These are phyloP conservation scores for Grallaria varia DNA, from an alignment of 2,113 vertebrate genomes.

Conservation along the genomic window DNA sequence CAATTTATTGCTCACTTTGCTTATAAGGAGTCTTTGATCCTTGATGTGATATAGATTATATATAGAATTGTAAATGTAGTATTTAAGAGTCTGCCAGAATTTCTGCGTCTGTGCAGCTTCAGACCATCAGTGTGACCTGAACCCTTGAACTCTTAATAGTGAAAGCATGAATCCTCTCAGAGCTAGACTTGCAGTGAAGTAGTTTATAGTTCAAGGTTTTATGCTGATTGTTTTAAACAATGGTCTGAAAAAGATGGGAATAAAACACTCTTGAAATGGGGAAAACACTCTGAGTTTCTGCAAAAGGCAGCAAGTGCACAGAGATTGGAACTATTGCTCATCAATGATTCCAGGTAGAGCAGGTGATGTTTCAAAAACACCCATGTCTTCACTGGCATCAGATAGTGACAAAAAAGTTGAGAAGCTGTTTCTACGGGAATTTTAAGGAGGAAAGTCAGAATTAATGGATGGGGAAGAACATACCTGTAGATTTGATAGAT, in stretches of 20 bases:
- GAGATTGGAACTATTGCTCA: neutral
- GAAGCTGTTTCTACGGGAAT: neutral
- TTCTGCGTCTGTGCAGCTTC: neutral
- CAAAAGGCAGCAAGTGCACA: neutral
- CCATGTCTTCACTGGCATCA: neutral
- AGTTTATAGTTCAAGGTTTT: neutral
- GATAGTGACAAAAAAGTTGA: neutral
- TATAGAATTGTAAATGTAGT: neutral
- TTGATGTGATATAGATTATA: neutral
- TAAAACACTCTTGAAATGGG: neutral
- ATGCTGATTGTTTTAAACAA: neutral
- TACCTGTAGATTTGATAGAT: neutral
- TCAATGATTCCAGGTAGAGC: neutral
- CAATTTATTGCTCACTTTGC: neutral
- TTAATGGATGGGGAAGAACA: neutral
- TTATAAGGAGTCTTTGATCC: neutral
- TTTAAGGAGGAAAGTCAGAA: neutral
- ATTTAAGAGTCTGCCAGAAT: neutral
- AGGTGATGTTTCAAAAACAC: neutral
- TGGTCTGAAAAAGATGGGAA: neutral
- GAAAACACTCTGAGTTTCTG: neutral
- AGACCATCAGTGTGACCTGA: neutral
- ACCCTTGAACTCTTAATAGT: neutral
- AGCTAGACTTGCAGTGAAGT: neutral
- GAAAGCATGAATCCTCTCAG: neutral